Percentiles rank a stretch among this genome's conserved stretches.
Conservation (phyloP, 2,113 vertebrate species). For the Notothenia rossii region DNA sequence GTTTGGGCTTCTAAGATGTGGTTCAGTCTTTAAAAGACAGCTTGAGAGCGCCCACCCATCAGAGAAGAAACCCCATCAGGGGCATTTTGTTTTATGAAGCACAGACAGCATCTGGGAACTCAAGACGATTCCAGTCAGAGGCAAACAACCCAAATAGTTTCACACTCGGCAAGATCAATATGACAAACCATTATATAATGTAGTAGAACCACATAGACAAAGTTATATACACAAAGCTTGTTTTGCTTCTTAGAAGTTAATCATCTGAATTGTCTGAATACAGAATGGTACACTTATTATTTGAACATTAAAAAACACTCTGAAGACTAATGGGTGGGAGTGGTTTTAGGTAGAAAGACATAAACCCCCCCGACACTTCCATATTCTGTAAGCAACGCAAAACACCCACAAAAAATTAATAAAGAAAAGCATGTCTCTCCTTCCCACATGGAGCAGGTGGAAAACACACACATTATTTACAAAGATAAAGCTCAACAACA, state of each 20-base stretch:
- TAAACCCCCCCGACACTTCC: constrained; percentile 55
- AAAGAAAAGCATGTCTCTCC: constrained; percentile 20
- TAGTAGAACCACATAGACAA: constrained; percentile 69
- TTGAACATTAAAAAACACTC: constrained; percentile 56
- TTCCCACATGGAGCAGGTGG: constrained; percentile 27
- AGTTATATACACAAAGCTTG: constrained; percentile 75
- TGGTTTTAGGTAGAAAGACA: constrained; percentile 62
- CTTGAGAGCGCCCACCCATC: neutral
- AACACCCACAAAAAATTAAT: constrained; percentile 34
- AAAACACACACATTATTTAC: constrained; percentile 47
- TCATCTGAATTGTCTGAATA: constrained; percentile 54
- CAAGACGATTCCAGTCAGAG: constrained; percentile 50
- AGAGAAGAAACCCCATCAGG: constrained; percentile 29
- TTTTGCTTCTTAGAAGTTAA: constrained; percentile 73
- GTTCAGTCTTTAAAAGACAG: neutral
- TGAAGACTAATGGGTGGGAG: constrained; percentile 49
- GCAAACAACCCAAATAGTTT: constrained; percentile 49
- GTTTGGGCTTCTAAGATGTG: no score
- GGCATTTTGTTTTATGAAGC: constrained; percentile 35
- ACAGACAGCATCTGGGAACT: constrained; percentile 52
- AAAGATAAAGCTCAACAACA: constrained; percentile 71
- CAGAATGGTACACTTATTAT: constrained; percentile 51
- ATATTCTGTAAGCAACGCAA: constrained; percentile 38
- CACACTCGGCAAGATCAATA: constrained; percentile 72
- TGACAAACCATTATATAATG: constrained; percentile 69